Base-by-base conservation (phyloP, 2,113 vertebrate genomes). In the Bujurquina vittata region DNA sequence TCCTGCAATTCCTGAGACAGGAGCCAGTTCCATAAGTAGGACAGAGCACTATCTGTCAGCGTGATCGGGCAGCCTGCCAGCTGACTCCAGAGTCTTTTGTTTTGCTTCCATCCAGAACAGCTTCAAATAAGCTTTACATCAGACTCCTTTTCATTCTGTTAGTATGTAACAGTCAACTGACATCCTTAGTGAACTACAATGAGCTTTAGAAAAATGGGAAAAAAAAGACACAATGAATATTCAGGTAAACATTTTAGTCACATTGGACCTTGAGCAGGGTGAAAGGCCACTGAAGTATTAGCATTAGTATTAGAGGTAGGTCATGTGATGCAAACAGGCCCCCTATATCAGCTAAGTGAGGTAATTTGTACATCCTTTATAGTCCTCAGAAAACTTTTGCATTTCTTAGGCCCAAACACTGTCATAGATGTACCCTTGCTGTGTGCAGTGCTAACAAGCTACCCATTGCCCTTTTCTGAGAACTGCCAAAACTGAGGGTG, bases 391-490 rank as follows among this genome's bases (percentile, higher is more conserved):
- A 80, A 88, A 85, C 86, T 55, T 84, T 83, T 84, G 62, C 33
- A 4, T 77, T 77, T 37, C 62, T 82, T 54, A 76, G 69, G 52
- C 80, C 76, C 55, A 81, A 81, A 83, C 75, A 67, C 75, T 91
- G 78, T 79, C 75, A 17, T 18, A 69, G 81, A 80, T n/a, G 12
- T 6, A 20, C 40, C 69, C 78, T 52, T 67, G 52, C 62, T 73
- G 84, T 43, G 81, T 40, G 37, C 61, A 29, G 55, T 65, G 85
- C 88, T 93, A 91, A 93, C 90, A 89, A 89, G 83, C 87, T 81
- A 75, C 85, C 79, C 5, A 1, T 29, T 80, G 82, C 72, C 75
- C 52, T 84, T 84, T 79, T 87, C 59, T 83, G 58, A 85, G 80
- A 87, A 75, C 65, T 84, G 69, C 63, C 80, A 87, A 67, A 84